Evolutionary conservation across 2,113 vertebrate genomes (phyloP), one percentile per base, ranked within the genome.

Genomic region (Misgurnus mizolepis): DNA sequence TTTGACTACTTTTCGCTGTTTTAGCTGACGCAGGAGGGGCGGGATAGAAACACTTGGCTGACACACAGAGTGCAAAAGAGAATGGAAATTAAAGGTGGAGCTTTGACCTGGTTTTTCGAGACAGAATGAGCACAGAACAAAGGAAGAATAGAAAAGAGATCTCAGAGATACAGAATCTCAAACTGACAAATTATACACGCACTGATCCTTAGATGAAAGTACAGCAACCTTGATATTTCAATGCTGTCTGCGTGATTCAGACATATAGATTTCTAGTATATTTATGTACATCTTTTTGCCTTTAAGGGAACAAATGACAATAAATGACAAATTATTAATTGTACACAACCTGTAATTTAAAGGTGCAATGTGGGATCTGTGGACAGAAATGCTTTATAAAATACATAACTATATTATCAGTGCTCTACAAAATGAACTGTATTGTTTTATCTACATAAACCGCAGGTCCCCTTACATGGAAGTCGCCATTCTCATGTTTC

Each of bases 41-140:
- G 45, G 70, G 27, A 74, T 45, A 43, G 43, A 45, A 81, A 50
- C 50, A 67, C 49, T 40, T 60, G 41, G 49, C 70, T 43, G 60
- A 34, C 72, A 50, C 45, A 79, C 0, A 6, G 62, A 4, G 62
- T 55, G 62, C 55, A 12, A 79, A 49, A 68, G 69, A 67, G 45
- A 66, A 70, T 53, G 47, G n/a, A 73, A 77, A 71, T 64, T 10
- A 80, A 58, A 76, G 72, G 77, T 89, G 83, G 72, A 81, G 86
- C 79, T 83, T 76, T 90, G 90, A 89, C 91, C 91, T 90, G 89
- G 80, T 92, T 93, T 92, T 85, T 87, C 85, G 74, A 84, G 91
- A 92, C 89, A 92, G 90, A 93, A 93, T 91, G 88, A 91, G 91
- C 86, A 86, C 90, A 89, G 80, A 88, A 81, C 85, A 75, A 85